phyloP scores from a whole-genome alignment of 1,140 invertebrate species.

The Polypedilum vanderplanki region DNA sequence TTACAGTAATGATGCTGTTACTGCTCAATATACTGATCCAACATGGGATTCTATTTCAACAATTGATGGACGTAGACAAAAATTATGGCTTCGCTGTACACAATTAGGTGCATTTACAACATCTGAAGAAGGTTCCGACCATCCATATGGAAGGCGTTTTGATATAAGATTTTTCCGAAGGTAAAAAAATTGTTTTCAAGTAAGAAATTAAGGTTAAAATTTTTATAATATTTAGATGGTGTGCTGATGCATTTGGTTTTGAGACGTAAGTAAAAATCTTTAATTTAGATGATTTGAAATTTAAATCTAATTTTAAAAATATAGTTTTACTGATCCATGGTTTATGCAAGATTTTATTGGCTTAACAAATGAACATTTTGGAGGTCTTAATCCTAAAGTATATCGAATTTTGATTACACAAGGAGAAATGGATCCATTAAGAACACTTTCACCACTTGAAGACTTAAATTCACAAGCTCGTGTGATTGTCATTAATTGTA shows the following conservation, averaged over 20 bases:
- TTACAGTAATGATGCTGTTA: neutral
- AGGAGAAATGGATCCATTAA: neutral
- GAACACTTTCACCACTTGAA: neutral
- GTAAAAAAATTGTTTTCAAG: neutral
- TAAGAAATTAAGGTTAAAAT: neutral
- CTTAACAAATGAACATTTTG: neutral
- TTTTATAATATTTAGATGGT: neutral
- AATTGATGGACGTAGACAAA: neutral
- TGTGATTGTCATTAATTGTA: neutral
- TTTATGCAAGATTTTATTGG: neutral
- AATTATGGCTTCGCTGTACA: neutral
- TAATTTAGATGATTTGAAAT: neutral
- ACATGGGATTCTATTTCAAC: neutral
- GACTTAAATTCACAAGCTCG: neutral
- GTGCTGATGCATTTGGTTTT: neutral
- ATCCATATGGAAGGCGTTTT: neutral
- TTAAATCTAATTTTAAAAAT: conserved; percentile 3
- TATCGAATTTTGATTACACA: neutral
- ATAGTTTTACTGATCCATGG: neutral
- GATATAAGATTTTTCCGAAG: neutral
- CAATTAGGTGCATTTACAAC: neutral
- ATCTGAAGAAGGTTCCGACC: neutral
- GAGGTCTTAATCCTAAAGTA: neutral
- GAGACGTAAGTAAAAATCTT: neutral
- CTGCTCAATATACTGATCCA: neutral